Evolutionary conservation across 2,888 invertebrate species (phyloP), one percentile per base, ranked within the genome.

Genomic region (Calliopum simillimum): DNA sequence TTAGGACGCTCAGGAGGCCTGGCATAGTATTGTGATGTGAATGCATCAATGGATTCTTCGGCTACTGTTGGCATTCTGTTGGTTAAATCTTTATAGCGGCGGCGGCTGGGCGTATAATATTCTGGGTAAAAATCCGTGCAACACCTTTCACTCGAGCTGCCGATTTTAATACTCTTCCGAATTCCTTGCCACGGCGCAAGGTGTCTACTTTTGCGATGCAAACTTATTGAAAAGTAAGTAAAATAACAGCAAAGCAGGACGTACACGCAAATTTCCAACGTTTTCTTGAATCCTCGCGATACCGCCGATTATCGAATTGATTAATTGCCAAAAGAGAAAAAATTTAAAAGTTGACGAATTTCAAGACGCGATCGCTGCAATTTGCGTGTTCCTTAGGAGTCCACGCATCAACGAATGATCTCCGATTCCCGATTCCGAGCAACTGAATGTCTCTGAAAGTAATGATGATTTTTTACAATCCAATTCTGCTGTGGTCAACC

Each of bases 1-100:
- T 86, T 87, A 1, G 90, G 87, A 53, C 90, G 81, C 68, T 89
- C 88, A 75, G 91, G 90, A 77, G 91, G 91, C 79, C 89, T 87
- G 70, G 89, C 85, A 83, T 92, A 92, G 83, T 92, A 92, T 78
- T 91, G 86, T 33, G 33, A 33, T 79, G 89, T 89, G 84, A 90
- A 90, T 79, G 90, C 87, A 87, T 90, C 90, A 75, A 86, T 86
- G 71, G 86, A 85, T 70, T 86, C 85, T 76, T 86, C 86, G 69
- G 86, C 86, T 63, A 85, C 83, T 64, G 86, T 86, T 23, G 67
- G 58, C 67, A 67, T 67, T 59, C 49, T 67, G 67, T 4, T 49
- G 62, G 63, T 41, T n/a, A 19, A 65, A 61, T 69, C 62, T 53
- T 68, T 64, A 33, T 11, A 65, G 53, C 41, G 46, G 19, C 69